phyloP scores from a whole-genome alignment of 2,113 vertebrate species.

The Odontophorus gujanensis region DNA sequence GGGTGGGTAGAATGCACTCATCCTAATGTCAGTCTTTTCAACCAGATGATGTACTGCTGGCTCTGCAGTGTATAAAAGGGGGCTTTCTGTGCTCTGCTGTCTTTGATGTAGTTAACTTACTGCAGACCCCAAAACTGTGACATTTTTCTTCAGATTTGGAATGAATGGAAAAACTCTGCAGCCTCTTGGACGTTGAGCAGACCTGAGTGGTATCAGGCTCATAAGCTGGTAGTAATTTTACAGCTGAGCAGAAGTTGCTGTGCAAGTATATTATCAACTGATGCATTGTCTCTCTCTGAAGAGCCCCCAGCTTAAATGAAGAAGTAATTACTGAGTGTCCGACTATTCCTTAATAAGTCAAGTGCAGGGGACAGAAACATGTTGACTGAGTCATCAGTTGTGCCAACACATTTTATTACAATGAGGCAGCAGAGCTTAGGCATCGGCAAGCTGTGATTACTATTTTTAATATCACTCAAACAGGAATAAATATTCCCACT shows the following conservation, averaged over 20 bases:
- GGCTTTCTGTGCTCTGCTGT: background rate
- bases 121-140: background rate
- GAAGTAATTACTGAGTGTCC: conserved; percentile 23
- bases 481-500: conserved; percentile 38
- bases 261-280: background rate
- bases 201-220: background rate
- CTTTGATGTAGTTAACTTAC: background rate
- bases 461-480: conserved; percentile 57
- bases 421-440: background rate
- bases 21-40: background rate
- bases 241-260: background rate
- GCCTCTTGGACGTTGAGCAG: background rate
- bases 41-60: background rate
- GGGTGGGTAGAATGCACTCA: background rate
- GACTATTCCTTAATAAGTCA: background rate
- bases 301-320: background rate
- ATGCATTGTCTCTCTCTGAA: background rate
- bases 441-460: conserved; percentile 8
- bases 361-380: background rate
- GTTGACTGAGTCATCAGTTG: conserved; percentile 33
- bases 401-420: background rate
- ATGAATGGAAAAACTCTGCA: background rate
- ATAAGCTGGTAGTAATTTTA: background rate
- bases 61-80: background rate
- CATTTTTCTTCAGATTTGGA: background rate